phyloP scores from a whole-genome alignment of 2,797 vertebrate species.

The Pygocentrus nattereri region DNA sequence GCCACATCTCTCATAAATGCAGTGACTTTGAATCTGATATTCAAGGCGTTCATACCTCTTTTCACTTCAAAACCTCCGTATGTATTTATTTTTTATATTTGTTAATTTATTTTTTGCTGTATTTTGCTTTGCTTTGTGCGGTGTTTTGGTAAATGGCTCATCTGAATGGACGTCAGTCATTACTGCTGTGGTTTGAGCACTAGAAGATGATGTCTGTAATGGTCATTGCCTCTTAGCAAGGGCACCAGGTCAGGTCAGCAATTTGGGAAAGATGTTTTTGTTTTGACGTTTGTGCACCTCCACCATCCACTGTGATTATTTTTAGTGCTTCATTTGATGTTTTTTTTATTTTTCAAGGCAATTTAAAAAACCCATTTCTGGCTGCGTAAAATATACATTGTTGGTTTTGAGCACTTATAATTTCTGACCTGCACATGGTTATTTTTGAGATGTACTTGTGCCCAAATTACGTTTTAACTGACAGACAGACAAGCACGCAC shows the following conservation, averaged over 20 bases:
- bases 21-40: not conserved
- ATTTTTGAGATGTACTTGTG: conserved; percentile 85
- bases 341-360: conserved; percentile 71
- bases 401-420: conserved; percentile 85
- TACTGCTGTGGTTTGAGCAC: conserved; percentile 21
- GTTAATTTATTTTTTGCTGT: not conserved
- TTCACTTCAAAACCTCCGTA: not conserved
- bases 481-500: conserved; percentile 73
- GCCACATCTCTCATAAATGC: not conserved
- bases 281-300: conserved; percentile 77
- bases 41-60: not conserved
- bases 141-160: conserved; percentile 6
- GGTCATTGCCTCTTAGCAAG: conserved; percentile 29
- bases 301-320: conserved; percentile 65
- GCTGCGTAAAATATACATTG: conserved; percentile 84
- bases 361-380: conserved; percentile 77
- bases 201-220: conserved; percentile 28
- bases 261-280: conserved; percentile 80
- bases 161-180: conserved; percentile 22
- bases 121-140: not conserved
- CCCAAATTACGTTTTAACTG: conserved; percentile 84
- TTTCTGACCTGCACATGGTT: conserved; percentile 83
- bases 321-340: conserved; percentile 73
- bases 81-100: not conserved
- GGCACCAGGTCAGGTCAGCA: conserved; percentile 54